Conservation (phyloP, 2,888 invertebrate species). For the Tetanocera ferruginea region DNA sequence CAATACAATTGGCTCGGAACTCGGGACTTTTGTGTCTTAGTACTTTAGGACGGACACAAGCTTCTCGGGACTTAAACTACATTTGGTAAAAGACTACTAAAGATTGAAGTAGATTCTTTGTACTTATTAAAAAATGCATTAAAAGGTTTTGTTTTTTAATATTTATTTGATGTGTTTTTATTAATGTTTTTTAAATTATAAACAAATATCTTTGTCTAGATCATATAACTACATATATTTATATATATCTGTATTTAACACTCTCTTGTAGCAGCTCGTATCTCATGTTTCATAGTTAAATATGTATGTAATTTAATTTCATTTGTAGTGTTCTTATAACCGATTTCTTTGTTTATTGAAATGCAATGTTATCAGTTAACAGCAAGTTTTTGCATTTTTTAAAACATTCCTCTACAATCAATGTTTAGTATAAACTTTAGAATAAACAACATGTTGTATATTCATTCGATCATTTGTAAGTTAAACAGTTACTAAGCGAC, state of each 20-base stretch:
- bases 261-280: neutral
- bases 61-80: too few species aligned
- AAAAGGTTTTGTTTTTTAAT: neutral
- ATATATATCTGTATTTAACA: neutral
- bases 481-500: conserved; percentile 31
- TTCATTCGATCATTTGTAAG: neutral
- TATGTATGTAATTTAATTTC: conserved; percentile 3
- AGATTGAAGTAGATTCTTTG: neutral
- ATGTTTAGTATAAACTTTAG: neutral
- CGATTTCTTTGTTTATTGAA: neutral
- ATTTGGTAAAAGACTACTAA: too few species aligned
- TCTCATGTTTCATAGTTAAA: conserved; percentile 10
- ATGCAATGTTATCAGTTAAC: neutral
- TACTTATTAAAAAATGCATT: neutral
- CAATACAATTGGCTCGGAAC: too few species aligned
- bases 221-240: conserved; percentile 1
- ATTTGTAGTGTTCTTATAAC: conserved; percentile 13
- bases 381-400: neutral
- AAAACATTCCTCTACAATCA: neutral
- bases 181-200: conserved; percentile 18
- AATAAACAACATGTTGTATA: neutral
- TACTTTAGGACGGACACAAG: too few species aligned
- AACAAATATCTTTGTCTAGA: conserved; percentile 24
- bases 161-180: conserved; percentile 25
- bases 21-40: too few species aligned